Percentiles rank a stretch among this genome's conserved stretches.
Evolutionary conservation across 1,140 invertebrate genomes (phyloP).

Genomic region (Drosophila paulistorum): DNA sequence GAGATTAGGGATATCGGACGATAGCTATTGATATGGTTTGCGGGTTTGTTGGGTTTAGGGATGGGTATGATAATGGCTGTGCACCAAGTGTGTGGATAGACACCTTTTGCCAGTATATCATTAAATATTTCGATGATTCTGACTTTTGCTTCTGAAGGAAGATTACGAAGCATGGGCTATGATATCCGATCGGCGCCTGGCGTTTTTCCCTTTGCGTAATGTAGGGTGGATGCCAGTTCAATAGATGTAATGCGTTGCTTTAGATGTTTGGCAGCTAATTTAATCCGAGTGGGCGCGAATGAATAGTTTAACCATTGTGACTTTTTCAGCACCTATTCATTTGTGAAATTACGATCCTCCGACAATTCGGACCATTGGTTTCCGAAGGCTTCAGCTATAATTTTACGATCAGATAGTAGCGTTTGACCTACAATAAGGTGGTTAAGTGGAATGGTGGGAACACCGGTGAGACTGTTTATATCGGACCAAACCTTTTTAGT

Average conservation of each 20-base stretch:
- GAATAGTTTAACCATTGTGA: slow-evolving; percentile 1
- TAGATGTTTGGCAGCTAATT: slow-evolving; percentile 6
- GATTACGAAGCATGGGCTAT: too few species aligned
- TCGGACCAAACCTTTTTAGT: slow-evolving; percentile 17
- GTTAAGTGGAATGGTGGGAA: background rate
- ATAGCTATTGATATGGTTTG: background rate
- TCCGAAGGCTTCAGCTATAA: background rate
- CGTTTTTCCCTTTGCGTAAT: background rate
- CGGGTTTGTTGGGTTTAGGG: slow-evolving; percentile 24
- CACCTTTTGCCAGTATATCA: too few species aligned
- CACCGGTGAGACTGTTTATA: slow-evolving; percentile 23
- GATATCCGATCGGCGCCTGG: slow-evolving; percentile 9
- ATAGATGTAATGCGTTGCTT: slow-evolving; percentile 4
- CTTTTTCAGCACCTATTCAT: slow-evolving; percentile 3
- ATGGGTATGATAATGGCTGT: slow-evolving; percentile 17
- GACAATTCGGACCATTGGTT: slow-evolving; percentile 4
- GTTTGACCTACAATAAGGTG: background rate
- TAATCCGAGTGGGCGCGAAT: background rate
- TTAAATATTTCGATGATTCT: too few species aligned
- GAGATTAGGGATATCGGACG: too few species aligned
- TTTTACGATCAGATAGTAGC: background rate
- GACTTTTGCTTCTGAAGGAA: too few species aligned
- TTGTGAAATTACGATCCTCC: slow-evolving; percentile 1
- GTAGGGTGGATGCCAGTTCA: slow-evolving; percentile 14
- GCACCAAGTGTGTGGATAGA: slow-evolving; percentile 16